Evolutionary conservation across 2,113 vertebrate species (phyloP), one percentile per base, ranked within the genome.

Genomic region (Terrapene triunguis): DNA sequence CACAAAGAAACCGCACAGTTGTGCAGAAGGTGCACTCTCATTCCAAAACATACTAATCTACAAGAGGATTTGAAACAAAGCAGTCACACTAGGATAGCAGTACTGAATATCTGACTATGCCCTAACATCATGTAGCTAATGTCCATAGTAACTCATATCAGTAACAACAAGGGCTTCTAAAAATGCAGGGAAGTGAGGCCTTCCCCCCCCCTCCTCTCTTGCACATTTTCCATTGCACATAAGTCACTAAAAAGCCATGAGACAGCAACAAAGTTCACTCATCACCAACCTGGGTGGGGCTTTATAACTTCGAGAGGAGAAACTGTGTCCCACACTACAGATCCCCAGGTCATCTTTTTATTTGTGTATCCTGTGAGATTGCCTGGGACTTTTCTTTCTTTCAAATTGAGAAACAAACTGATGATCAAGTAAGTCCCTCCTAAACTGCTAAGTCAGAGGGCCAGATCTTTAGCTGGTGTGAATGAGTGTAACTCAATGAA

Each of bases 381-480:
- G 47, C 44, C 38, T 0, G 3, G 69, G 42, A 85, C 27, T 1
- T 27, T 48, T 2, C 2, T 44, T 42, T 65, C 25, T 38, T 53
- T 4, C 29, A 25, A 3, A 29, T 0, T 29, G 10, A n/a, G n/a
- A 4, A 32, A 27, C 17, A 5, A 38, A 89, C 27, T 55, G 0
- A 8, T 51, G 13, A 17, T 69, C 42, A 4, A 21, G 42, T 0
- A 10, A 42, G 32, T 16, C 51, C 80, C 4, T 53, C 65, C 47
- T 47, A 13, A 88, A 44, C n/a, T 21, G 3, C 81, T 80, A 54
- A 16, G 59, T 38, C 25, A 1, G 50, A 54, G 1, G 10, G 4
- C 5, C 82, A 83, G 72, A 38, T 76, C 22, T 76, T 42, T 7
- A 24, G n/a, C 38, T 53, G 82, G 35, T 4, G 4, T 21, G 48